phyloP scores from a whole-genome alignment of 2,113 vertebrate genomes.

The Petroica traversi region DNA sequence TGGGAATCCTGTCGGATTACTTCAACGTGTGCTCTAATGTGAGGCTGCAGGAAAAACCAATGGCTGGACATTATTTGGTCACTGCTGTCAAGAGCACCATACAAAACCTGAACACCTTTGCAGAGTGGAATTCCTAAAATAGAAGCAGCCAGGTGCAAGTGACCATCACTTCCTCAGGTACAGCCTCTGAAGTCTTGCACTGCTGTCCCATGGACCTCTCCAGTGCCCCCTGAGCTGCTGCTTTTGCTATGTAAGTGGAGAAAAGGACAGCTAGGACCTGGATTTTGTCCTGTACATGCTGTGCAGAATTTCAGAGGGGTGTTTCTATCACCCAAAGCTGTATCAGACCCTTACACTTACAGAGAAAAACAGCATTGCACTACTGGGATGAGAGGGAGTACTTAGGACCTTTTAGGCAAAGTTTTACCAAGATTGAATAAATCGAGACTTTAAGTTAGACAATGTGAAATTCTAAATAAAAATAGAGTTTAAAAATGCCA shows the following conservation, averaged over 20 bases:
- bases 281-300: background rate
- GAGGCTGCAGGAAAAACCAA: background rate
- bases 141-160: background rate
- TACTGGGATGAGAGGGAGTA: background rate
- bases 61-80: background rate
- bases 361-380: background rate
- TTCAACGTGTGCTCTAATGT: background rate
- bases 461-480: background rate
- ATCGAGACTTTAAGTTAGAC: background rate
- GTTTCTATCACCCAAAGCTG: background rate
- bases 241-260: background rate
- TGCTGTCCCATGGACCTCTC: accelerated
- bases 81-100: background rate
- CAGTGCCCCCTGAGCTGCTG: background rate
- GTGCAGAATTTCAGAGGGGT: background rate
- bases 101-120: background rate
- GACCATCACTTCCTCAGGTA: background rate
- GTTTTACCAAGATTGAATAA: background rate
- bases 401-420: background rate
- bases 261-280: background rate
- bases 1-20: background rate
- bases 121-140: background rate
- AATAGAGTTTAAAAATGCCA: background rate
- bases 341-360: background rate
- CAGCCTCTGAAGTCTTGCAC: background rate